A percentile compares a stretch with the other conserved stretches of the same genome.
Evolutionary conservation across 2,888 invertebrate genomes (phyloP).

Genomic region (Volucella inflata): DNA sequence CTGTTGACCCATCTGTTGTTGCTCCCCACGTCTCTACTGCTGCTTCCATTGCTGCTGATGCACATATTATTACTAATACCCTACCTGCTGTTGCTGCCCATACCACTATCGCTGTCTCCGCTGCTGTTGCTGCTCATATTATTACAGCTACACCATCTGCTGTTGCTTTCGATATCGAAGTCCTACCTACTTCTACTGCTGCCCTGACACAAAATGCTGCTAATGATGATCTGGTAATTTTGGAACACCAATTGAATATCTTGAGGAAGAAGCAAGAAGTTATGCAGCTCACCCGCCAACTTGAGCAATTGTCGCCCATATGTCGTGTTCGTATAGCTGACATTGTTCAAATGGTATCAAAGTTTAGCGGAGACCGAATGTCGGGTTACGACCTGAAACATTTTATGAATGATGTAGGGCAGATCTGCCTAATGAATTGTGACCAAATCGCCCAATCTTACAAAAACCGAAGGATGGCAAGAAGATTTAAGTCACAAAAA

Average conservation of each 20-base stretch:
- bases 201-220: constrained; percentile 2
- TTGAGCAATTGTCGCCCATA: constrained; percentile 10
- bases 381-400: constrained; percentile 24
- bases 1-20: too few relatives aligned
- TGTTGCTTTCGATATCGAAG: too few relatives aligned
- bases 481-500: too few relatives aligned
- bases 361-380: too few relatives aligned
- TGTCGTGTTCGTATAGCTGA: not conserved
- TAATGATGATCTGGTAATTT: constrained; percentile 4
- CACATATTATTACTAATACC: too few relatives aligned
- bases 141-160: not conserved
- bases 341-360: not conserved
- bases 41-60: too few relatives aligned
- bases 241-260: constrained; percentile 1
- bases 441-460: too few relatives aligned
- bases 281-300: not conserved
- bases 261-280: constrained; percentile 16
- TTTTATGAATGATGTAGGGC: constrained; percentile 17
- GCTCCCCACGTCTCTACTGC: too few relatives aligned
- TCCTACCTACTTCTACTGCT: not conserved
- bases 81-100: not conserved
- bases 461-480: too few relatives aligned
- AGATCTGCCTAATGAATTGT: constrained; percentile 17
- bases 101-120: not conserved
- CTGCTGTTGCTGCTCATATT: not conserved